Percentiles rank a stretch among this genome's conserved stretches.
These are phyloP conservation scores for Macaria liturata DNA, from an alignment of 2,888 invertebrate species.

Conservation along the genomic window DNA sequence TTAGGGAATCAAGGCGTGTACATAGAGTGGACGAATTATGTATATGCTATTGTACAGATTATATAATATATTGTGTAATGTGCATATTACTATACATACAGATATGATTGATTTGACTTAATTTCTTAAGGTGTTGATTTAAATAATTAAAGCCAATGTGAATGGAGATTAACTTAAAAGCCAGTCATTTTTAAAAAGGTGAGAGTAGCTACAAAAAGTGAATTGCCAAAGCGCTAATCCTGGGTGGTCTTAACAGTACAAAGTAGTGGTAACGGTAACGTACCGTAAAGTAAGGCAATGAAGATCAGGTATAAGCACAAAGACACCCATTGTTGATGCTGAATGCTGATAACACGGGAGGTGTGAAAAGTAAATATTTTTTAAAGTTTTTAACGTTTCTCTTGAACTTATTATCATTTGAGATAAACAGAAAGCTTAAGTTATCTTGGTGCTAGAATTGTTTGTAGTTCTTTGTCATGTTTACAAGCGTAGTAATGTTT, in stretches of 20 bases:
- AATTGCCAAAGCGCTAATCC: slow-evolving; percentile 6
- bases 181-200: no score
- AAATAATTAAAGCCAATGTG: no score
- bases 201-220: neutral
- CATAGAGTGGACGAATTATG: no score
- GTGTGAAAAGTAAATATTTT: slow-evolving; percentile 3
- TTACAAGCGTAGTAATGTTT: no score
- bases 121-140: no score
- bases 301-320: slow-evolving; percentile 4
- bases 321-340: slow-evolving; percentile 9
- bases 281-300: slow-evolving; percentile 16
- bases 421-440: neutral
- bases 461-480: no score
- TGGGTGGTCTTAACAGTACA: slow-evolving; percentile 18
- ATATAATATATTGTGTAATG: no score
- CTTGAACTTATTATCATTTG: neutral
- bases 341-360: slow-evolving; percentile 10
- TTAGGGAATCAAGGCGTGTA: slow-evolving; percentile 21
- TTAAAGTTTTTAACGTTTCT: neutral
- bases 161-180: no score
- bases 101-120: no score
- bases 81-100: no score
- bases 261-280: slow-evolving; percentile 18
- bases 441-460: no score
- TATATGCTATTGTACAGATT: no score